A percentile compares a stretch with the other conserved stretches of the same genome.
These are phyloP conservation scores for Dasypogon diadema DNA, from an alignment of 2,888 invertebrate species.

Conservation along the genomic window DNA sequence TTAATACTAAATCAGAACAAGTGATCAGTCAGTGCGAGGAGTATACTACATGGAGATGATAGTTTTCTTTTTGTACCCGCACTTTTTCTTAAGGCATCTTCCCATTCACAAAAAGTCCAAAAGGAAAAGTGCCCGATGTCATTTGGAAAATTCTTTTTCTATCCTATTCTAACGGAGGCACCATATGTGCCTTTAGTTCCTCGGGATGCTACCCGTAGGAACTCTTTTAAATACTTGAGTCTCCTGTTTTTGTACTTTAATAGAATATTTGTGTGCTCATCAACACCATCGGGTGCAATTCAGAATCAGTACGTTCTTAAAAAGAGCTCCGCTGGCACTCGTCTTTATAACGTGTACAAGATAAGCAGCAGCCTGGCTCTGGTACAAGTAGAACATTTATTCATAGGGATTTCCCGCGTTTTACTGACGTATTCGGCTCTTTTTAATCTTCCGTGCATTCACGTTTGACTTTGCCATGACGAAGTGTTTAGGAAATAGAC, in stretches of 20 bases:
- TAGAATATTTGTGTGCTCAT: slow-evolving; percentile 51
- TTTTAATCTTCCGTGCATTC: slow-evolving; percentile 13
- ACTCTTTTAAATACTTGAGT: slow-evolving; percentile 47
- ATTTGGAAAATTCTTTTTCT: slow-evolving; percentile 43
- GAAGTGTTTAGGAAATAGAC: slow-evolving; percentile 37
- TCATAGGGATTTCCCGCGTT: slow-evolving; percentile 56
- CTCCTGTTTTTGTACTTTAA: slow-evolving; percentile 49
- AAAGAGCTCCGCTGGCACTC: slow-evolving; percentile 16
- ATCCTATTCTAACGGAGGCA: slow-evolving; percentile 49
- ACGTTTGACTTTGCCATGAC: slow-evolving; percentile 17
- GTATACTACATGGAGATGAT: slow-evolving; percentile 38
- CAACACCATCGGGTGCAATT: slow-evolving; percentile 41
- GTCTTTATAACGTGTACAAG: slow-evolving; percentile 25
- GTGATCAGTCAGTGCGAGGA: slow-evolving; percentile 35
- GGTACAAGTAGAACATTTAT: slow-evolving; percentile 51
- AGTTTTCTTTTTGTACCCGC: background rate
- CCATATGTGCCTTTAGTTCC: slow-evolving; percentile 43
- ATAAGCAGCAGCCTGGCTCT: slow-evolving; percentile 26
- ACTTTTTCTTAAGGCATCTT: slow-evolving; percentile 20
- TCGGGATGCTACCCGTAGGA: slow-evolving; percentile 24
- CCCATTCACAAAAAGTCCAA: slow-evolving; percentile 11
- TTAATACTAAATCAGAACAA: slow-evolving; percentile 51
- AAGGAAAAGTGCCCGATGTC: slow-evolving; percentile 35
- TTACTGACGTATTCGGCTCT: slow-evolving; percentile 39
- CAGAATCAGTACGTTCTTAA: slow-evolving; percentile 35